Percentiles rank a stretch among this genome's conserved stretches.
phyloP scores from a whole-genome alignment of 1,140 invertebrate genomes.

The Batillaria attramentaria region DNA sequence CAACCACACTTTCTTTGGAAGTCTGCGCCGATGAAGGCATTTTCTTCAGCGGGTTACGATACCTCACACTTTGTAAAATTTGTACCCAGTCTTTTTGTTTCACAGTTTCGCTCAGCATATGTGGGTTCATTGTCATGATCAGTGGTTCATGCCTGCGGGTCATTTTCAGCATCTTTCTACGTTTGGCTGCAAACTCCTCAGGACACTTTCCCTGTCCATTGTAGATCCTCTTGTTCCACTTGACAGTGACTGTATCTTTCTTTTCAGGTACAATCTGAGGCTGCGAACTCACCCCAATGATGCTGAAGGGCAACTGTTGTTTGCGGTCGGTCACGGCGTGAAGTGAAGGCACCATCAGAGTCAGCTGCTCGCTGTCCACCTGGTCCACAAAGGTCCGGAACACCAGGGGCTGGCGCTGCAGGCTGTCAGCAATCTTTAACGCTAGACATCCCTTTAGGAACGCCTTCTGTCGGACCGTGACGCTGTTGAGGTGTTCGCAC shows the following conservation, averaged over 20 bases:
- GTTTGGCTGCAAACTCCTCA: neutral
- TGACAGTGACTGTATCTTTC: constrained; percentile 11
- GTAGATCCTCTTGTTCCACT: constrained; percentile 32
- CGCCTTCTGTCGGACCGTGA: constrained; percentile 38
- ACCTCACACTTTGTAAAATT: neutral
- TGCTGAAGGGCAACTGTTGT: constrained; percentile 41
- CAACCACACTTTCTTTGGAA: neutral
- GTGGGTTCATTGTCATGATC: constrained; percentile 13
- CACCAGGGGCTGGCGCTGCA: constrained; percentile 34
- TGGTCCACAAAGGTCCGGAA: constrained; percentile 41
- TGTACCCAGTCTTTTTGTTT: constrained; percentile 11
- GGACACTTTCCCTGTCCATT: constrained; percentile 18
- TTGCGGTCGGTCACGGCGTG: constrained; percentile 25
- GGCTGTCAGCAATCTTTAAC: constrained; percentile 27
- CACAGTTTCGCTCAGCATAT: constrained; percentile 22
- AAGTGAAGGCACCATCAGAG: constrained; percentile 41
- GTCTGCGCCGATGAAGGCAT: neutral
- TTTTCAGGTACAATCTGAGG: constrained; percentile 17
- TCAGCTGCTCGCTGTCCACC: constrained; percentile 35
- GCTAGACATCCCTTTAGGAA: constrained; percentile 44
- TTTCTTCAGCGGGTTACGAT: neutral
- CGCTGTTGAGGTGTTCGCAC: constrained; percentile 46
- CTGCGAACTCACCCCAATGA: constrained; percentile 41
- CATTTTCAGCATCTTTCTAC: constrained; percentile 14
- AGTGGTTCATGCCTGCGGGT: constrained; percentile 23